These are phyloP conservation scores for Pachyuromys duprasi DNA, from an alignment of 2,797 vertebrate genomes.

Conservation along the genomic window DNA sequence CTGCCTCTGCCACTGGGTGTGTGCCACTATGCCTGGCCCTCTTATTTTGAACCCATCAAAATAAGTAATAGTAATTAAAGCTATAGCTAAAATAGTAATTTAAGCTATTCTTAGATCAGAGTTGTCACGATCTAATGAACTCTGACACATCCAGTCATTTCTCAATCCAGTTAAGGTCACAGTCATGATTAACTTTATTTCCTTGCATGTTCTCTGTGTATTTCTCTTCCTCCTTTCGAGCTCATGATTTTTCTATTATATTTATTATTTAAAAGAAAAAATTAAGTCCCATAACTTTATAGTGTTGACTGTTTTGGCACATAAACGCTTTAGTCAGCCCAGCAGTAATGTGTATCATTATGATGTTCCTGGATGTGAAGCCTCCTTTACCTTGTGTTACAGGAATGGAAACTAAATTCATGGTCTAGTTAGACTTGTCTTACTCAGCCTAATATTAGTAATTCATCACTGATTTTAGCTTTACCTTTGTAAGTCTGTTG, in stretches of 20 bases:
- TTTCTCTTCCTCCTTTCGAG: not conserved
- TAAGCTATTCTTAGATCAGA: not conserved
- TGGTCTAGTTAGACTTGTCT: slow-evolving; percentile 15
- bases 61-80: too few relatives aligned
- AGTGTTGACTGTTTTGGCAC: not conserved
- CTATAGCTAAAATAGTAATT: too few relatives aligned
- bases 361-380: slow-evolving; percentile 4
- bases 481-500: not conserved
- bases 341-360: not conserved
- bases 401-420: slow-evolving; percentile 36
- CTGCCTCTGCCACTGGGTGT: too few relatives aligned
- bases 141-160: not conserved
- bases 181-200: not conserved
- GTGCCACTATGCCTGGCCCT: too few relatives aligned
- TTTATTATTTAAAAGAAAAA: slow-evolving; percentile 40
- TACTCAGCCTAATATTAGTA: slow-evolving; percentile 41
- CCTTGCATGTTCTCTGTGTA: not conserved
- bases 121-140: not conserved
- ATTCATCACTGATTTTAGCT: not conserved
- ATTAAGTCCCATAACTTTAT: not conserved
- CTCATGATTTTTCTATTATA: slow-evolving; percentile 56
- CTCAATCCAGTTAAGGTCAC: not conserved
- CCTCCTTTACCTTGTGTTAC: not conserved
- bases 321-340: not conserved
- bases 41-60: not conserved